Evolutionary conservation across 2,797 vertebrate genomes (phyloP), one percentile per base, ranked within the genome.

Genomic region (Myiothlypis coronata): DNA sequence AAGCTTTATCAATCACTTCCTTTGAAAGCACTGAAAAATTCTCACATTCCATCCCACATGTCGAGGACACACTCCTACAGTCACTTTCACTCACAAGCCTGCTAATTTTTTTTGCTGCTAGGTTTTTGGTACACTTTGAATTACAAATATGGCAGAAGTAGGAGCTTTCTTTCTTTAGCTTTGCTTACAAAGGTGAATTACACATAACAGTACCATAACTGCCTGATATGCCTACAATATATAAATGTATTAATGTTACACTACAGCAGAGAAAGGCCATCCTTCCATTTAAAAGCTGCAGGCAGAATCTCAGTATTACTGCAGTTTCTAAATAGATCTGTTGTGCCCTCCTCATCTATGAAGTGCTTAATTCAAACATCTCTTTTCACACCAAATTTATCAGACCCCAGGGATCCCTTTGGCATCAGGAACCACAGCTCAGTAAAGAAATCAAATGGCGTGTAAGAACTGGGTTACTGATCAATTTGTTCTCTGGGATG

Each of bases 361-460:
- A 78, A 75, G 17, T 44, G 6, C 19, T 87, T 91, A 47, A 85
- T 88, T 85, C 61, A 83, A 92, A 81, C 57, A 89, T 30, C 46
- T 82, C 44, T 89, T 84, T 92, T 75, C 56, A 76, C 74, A 91
- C 34, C 47, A 79, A 74, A 89, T 86, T 44, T 88, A 81, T 81
- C 41, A 78, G 50, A 78, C 63, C 5, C 3, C 37, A 61, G 32
- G 37, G 65, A 92, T 80, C 50, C 61, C 57, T 59, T 60, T 72
- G 47, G 76, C 37, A 75, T 78, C 18, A 86, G 55, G 61, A 92
- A 90, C 74, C 85, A 43, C 6, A 6, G 47, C 20, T 90, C 74
- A 91, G 76, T 76, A 94, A 91, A 81, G 26, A n/a, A 93, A 83
- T 35, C 69, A 92, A 94, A 93, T 47, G 43, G 57, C 89, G 93